These are phyloP conservation scores for Diplosoma virens DNA, from an alignment of 23 tunicate species.

Conservation along the genomic window DNA sequence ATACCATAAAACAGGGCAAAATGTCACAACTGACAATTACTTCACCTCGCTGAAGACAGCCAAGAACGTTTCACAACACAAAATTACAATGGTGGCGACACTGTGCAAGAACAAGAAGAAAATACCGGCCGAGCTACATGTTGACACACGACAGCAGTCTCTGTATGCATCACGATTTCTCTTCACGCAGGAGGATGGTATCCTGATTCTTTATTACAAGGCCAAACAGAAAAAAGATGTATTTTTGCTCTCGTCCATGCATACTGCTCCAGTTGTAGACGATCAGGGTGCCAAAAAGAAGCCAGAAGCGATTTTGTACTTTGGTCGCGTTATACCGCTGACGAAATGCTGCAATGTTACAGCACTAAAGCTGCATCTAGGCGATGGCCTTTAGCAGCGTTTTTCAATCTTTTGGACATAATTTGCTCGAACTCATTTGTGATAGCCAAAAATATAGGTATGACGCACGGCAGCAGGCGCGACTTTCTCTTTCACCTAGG, in stretches of 20 bases:
- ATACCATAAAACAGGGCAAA: conserved; percentile 20
- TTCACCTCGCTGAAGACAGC: conserved; percentile 6
- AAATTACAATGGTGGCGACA: conserved; percentile 21
- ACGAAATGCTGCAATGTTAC: conserved; percentile 36
- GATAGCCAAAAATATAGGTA: conserved; percentile 30
- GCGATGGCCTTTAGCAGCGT: conserved; percentile 29
- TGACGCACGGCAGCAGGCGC: conserved; percentile 24
- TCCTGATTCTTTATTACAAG: conserved; percentile 1
- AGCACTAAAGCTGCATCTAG: conserved; percentile 27
- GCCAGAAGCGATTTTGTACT: conserved; percentile 27
- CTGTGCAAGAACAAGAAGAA: background rate
- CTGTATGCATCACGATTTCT: conserved; percentile 10
- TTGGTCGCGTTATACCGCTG: conserved; percentile 29
- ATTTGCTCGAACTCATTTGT: conserved; percentile 35
- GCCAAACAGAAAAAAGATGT: conserved; percentile 14
- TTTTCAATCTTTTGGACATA: conserved; percentile 29
- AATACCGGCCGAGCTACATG: conserved; percentile 12
- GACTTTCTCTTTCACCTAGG: conserved; percentile 25
- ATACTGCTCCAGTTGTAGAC: conserved; percentile 22
- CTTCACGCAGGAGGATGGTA: conserved; percentile 11
- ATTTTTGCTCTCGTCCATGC: conserved; percentile 24
- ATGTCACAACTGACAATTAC: conserved; percentile 22
- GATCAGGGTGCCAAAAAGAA: background rate
- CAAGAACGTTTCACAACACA: conserved; percentile 11
- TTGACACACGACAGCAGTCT: conserved; percentile 19